These are phyloP conservation scores for Papilio elwesi DNA, from an alignment of 2,888 invertebrate genomes.

Conservation along the genomic window DNA sequence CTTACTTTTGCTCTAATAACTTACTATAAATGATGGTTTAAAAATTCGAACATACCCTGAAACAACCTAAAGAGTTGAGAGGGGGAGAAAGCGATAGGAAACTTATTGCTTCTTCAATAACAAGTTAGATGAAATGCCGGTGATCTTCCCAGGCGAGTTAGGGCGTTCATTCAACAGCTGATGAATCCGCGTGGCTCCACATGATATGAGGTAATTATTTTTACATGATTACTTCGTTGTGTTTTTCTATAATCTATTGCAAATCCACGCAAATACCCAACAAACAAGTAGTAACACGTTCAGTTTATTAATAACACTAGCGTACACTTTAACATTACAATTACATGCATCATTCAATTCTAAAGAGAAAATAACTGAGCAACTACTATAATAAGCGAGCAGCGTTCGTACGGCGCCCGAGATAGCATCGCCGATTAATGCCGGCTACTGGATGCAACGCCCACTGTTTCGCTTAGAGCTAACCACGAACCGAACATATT, in stretches of 20 bases:
- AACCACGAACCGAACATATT: not conserved
- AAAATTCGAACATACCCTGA: not conserved
- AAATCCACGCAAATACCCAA: not conserved
- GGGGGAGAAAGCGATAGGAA: too few species aligned
- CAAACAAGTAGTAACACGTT: not conserved
- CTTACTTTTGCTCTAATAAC: not conserved
- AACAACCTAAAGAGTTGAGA: not conserved
- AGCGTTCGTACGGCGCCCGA: constrained; percentile 52
- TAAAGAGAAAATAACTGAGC: constrained; percentile 49
- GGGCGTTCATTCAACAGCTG: too few species aligned
- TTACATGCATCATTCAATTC: constrained; percentile 33
- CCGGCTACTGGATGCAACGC: constrained; percentile 62
- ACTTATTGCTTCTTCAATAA: too few species aligned
- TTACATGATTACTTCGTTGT: too few species aligned
- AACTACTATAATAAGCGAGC: constrained; percentile 51
- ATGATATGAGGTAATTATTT: too few species aligned
- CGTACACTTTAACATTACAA: constrained; percentile 22
- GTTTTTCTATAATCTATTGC: too few species aligned
- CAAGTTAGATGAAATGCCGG: too few species aligned
- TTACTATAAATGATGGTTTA: not conserved
- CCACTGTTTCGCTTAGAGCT: constrained; percentile 48
- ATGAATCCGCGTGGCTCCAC: too few species aligned
- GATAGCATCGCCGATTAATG: constrained; percentile 65
- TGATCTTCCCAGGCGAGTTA: too few species aligned
- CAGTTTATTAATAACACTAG: constrained; percentile 16